A percentile compares a stretch with the other conserved stretches of the same genome.
phyloP scores from a whole-genome alignment of 1,140 invertebrate species.

The Oedothorax gibbosus region DNA sequence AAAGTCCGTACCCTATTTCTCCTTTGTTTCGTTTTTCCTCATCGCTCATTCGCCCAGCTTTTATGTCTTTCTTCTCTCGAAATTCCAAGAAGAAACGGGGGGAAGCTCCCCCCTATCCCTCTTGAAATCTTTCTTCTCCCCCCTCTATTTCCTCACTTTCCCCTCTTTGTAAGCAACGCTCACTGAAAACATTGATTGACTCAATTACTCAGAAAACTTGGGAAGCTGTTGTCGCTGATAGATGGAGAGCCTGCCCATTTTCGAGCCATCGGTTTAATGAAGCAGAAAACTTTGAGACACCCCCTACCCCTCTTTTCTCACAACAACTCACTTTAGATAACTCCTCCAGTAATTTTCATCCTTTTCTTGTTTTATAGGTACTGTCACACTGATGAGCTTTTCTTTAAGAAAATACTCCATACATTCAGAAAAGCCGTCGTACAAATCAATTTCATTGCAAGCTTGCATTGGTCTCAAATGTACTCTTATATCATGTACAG shows the following conservation, averaged over 20 bases:
- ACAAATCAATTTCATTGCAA: too few relatives aligned
- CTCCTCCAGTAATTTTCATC: slow-evolving; percentile 54
- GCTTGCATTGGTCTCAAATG: too few relatives aligned
- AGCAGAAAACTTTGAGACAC: slow-evolving; percentile 40
- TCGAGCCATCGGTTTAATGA: slow-evolving; percentile 60
- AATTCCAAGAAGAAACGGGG: slow-evolving; percentile 24
- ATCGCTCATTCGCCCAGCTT: slow-evolving; percentile 31
- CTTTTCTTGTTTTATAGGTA: slow-evolving; percentile 58
- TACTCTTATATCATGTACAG: too few relatives aligned
- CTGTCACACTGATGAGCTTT: slow-evolving; percentile 53
- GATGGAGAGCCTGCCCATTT: slow-evolving; percentile 47
- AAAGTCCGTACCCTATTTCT: not conserved
- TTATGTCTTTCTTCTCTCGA: not conserved
- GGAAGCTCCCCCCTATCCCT: slow-evolving; percentile 20
- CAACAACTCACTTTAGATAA: slow-evolving; percentile 61
- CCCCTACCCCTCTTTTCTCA: slow-evolving; percentile 17
- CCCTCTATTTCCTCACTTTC: slow-evolving; percentile 10
- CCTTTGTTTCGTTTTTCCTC: slow-evolving; percentile 41
- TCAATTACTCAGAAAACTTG: slow-evolving; percentile 61
- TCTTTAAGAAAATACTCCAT: too few relatives aligned
- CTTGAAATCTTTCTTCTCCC: slow-evolving; percentile 18
- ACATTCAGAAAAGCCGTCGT: too few relatives aligned
- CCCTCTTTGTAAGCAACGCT: slow-evolving; percentile 50
- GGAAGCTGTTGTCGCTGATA: slow-evolving; percentile 59
- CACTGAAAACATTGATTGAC: slow-evolving; percentile 60